A percentile compares a stretch with the other conserved stretches of the same genome.
phyloP scores from a whole-genome alignment of 2,113 vertebrate genomes.

The Bagarius yarrelli region DNA sequence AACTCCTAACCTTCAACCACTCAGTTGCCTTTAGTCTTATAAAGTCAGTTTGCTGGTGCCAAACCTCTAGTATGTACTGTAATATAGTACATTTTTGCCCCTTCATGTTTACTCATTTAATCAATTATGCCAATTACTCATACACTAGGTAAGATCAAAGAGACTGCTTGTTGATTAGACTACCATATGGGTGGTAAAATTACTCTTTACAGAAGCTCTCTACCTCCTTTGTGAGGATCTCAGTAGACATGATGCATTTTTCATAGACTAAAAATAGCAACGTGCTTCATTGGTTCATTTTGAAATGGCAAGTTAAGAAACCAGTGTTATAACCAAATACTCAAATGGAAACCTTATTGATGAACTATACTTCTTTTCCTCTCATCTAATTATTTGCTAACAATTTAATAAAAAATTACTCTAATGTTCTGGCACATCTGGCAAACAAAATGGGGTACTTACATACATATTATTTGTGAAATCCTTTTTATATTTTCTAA shows the following conservation, averaged over 20 bases:
- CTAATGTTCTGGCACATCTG: conserved; percentile 49
- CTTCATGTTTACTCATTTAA: background rate
- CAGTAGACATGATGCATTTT: background rate
- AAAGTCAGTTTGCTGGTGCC: background rate
- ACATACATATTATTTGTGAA: conserved; percentile 41
- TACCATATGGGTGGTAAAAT: background rate
- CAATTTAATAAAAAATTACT: conserved; percentile 39
- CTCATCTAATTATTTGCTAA: conserved; percentile 1
- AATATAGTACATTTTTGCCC: background rate
- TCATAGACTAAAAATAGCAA: background rate
- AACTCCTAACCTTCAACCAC: background rate
- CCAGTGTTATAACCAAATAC: background rate
- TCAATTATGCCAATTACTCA: background rate
- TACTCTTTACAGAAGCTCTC: background rate
- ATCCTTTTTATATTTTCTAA: conserved; percentile 56
- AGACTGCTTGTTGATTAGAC: background rate
- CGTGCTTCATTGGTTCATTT: background rate
- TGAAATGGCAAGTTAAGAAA: background rate
- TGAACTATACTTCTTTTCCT: no score
- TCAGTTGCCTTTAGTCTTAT: background rate
- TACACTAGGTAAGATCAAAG: background rate
- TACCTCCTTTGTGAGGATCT: background rate
- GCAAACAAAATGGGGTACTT: conserved; percentile 51
- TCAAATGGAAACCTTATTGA: background rate
- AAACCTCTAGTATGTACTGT: background rate